These are phyloP conservation scores for Pantala flavescens DNA, from an alignment of 1,140 invertebrate genomes.

Conservation along the genomic window DNA sequence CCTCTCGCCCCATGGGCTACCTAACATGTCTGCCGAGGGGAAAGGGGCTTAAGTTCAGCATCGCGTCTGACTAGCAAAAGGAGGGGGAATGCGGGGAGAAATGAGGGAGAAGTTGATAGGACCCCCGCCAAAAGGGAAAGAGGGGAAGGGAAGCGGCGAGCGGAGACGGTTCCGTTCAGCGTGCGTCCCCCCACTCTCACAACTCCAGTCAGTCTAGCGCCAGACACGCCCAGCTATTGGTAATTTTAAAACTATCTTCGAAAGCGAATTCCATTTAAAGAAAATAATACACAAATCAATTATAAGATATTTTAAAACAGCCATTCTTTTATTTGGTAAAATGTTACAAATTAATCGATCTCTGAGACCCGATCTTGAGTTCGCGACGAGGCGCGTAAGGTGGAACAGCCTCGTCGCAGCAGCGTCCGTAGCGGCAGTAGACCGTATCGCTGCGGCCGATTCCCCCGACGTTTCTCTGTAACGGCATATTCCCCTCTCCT, in stretches of 20 bases:
- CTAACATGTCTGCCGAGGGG: slow-evolving; percentile 2
- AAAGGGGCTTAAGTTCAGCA: not conserved
- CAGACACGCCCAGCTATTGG: not conserved
- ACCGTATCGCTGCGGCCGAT: slow-evolving; percentile 1
- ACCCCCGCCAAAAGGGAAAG: not conserved
- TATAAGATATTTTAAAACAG: too few species aligned
- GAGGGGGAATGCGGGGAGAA: not conserved
- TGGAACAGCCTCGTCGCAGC: not conserved
- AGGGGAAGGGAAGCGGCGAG: not conserved
- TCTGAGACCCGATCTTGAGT: not conserved
- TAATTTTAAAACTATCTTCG: not conserved
- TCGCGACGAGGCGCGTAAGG: not conserved
- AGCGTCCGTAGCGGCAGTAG: slow-evolving; percentile 1
- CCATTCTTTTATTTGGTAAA: too few species aligned
- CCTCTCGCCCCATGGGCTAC: slow-evolving; percentile 1
- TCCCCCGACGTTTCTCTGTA: not conserved
- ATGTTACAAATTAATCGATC: not conserved
- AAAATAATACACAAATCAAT: too few species aligned
- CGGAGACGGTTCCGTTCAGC: not conserved
- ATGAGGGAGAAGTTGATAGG: not conserved
- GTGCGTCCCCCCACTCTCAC: not conserved
- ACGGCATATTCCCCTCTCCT: not conserved
- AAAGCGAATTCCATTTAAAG: too few species aligned
- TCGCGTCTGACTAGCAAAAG: not conserved
- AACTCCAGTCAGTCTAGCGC: not conserved